phyloP scores from a whole-genome alignment of 2,113 vertebrate species.

The Sprattus sprattus region DNA sequence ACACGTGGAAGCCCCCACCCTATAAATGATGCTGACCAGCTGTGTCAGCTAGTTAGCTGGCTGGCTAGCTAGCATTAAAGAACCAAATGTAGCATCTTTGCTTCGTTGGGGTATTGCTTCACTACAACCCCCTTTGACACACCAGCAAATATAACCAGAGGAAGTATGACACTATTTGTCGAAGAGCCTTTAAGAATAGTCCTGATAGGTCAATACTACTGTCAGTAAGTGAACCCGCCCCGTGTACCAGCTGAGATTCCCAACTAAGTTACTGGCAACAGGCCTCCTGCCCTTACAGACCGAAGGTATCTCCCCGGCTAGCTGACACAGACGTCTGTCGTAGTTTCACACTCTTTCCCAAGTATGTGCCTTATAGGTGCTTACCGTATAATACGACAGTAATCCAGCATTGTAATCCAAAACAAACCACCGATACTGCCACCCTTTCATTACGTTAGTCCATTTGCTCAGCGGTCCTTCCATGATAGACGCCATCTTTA shows the following conservation, averaged over 20 bases:
- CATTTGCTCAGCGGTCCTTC: constrained; percentile 98
- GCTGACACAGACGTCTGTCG: not conserved
- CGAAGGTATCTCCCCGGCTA: constrained; percentile 33
- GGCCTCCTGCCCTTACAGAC: constrained; percentile 56
- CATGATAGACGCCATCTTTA: constrained; percentile 99
- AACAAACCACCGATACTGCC: constrained; percentile 99
- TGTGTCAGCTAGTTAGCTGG: not conserved
- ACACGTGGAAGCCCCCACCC: constrained; percentile 40
- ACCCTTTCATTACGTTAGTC: constrained; percentile 98
- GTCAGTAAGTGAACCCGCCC: constrained; percentile 57
- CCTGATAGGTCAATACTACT: constrained; percentile 51
- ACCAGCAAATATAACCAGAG: constrained; percentile 22
- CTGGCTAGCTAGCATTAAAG: not conserved
- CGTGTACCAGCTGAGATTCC: constrained; percentile 63
- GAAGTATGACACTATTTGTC: constrained; percentile 56
- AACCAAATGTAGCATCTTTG: not conserved
- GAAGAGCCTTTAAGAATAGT: not conserved
- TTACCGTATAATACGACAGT: constrained; percentile 96
- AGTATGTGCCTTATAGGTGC: constrained; percentile 43
- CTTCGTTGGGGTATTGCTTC: constrained; percentile 25
- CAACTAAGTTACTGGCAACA: constrained; percentile 65
- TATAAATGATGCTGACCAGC: constrained; percentile 30
- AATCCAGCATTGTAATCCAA: constrained; percentile 94
- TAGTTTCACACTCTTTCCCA: not conserved
- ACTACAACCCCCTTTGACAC: constrained; percentile 35